Base-by-base conservation (phyloP, 2,113 vertebrate genomes). In the Solea senegalensis region DNA sequence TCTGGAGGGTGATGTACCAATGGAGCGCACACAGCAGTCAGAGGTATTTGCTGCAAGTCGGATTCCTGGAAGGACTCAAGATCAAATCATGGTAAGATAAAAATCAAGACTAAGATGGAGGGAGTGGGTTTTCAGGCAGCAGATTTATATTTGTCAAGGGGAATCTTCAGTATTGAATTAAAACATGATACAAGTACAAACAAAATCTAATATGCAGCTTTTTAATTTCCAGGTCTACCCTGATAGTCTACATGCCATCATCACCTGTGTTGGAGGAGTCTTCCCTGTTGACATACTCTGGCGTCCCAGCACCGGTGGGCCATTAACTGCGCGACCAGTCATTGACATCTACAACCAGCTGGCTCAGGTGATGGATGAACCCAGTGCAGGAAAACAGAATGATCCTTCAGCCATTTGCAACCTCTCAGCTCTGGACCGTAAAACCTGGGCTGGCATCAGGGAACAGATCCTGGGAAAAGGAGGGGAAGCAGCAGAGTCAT, bases 51-150 rank as follows among this genome's bases (percentile, higher is more conserved):
- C 92, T 5, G 88, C 93, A 80, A 91, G 86, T 45, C 87, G 93
- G 5, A 80, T 94, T 55, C 94, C 94, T 61, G 94, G 93, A 2
- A 76, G 60, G 46, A 41, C 0, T 44, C 83, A 81, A 56, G 94
- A 94, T 83, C 82, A 92, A 67, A 89, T 95, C 62, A 92, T 91
- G 89, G 94, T 95, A 64, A 80, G 65, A n/a, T n/a, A n/a, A n/a
- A n/a, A n/a, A n/a, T n/a, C n/a, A n/a, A n/a, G 50, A 11, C 2
- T 53, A 14, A 27, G 43, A 55, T 40, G 12, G 1, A 9, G 50
- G 2, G 8, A 48, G 28, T 28, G 0, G 41, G 0, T 46, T 45
- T 43, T 50, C 8, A 44, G 8, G n/a, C 41, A 66, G 8, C 21
- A 41, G 15, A 12, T 12, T 27, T 11, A 60, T 26, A 13, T 28